Percentiles rank a stretch among this genome's conserved stretches.
These are phyloP conservation scores for Steinernema feltiae DNA, from an alignment of 1,140 invertebrate genomes.

Conservation along the genomic window DNA sequence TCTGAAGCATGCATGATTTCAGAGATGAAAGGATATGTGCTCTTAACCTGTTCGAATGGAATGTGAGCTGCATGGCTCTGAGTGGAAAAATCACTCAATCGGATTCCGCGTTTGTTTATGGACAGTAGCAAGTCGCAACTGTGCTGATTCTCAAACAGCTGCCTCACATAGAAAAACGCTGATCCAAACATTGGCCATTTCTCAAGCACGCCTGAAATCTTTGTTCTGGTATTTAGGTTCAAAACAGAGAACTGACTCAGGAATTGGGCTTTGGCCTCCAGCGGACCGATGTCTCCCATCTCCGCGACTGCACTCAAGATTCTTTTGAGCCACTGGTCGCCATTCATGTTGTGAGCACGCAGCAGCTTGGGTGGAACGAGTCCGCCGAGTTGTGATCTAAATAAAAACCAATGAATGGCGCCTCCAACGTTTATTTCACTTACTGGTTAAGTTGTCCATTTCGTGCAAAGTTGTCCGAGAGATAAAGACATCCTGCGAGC, in stretches of 20 bases:
- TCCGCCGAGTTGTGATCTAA: slow-evolving; percentile 25
- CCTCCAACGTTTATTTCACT: slow-evolving; percentile 13
- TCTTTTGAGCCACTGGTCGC: slow-evolving; percentile 28
- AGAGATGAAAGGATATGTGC: neutral
- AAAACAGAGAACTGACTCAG: slow-evolving; percentile 13
- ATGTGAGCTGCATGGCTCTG: slow-evolving; percentile 16
- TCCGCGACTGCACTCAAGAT: slow-evolving; percentile 70
- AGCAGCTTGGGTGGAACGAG: slow-evolving; percentile 49
- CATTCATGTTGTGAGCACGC: slow-evolving; percentile 20
- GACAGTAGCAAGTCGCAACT: slow-evolving; percentile 27
- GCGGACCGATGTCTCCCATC: slow-evolving; percentile 61
- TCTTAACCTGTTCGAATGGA: slow-evolving; percentile 23
- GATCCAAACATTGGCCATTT: slow-evolving; percentile 93
- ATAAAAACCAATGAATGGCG: neutral
- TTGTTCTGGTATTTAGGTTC: slow-evolving; percentile 28
- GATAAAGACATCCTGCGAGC: slow-evolving; percentile 8
- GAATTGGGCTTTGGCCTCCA: slow-evolving; percentile 26
- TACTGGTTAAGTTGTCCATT: neutral
- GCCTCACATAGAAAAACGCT: slow-evolving; percentile 87
- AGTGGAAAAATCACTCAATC: slow-evolving; percentile 1
- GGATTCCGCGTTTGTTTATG: slow-evolving; percentile 25
- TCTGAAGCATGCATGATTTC: slow-evolving; percentile 4
- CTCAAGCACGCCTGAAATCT: slow-evolving; percentile 70
- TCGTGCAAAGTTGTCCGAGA: neutral
- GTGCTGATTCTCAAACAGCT: slow-evolving; percentile 40